Conservation (phyloP, 2,113 vertebrate genomes). For the Dicrurus megarhynchus region DNA sequence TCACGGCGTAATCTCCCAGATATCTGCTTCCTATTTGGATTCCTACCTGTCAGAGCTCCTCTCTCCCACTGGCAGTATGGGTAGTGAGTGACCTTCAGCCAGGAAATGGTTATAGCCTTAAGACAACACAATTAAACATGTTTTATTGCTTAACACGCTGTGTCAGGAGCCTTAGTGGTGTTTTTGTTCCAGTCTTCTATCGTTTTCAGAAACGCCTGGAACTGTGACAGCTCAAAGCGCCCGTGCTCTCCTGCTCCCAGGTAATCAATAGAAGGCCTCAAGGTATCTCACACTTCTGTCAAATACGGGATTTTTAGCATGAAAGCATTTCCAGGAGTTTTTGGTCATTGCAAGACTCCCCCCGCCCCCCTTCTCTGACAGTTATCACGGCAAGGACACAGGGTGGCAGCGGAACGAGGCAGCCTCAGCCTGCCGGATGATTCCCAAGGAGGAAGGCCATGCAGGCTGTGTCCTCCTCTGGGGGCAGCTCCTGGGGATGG, state of each 20-base stretch:
- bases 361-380: neutral
- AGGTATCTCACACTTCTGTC: conserved; percentile 47
- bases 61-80: neutral
- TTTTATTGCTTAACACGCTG: conserved; percentile 7
- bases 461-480: fast-evolving
- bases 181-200: conserved; percentile 49
- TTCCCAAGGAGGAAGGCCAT: neutral
- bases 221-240: conserved; percentile 49
- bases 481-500: neutral
- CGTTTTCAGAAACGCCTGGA: conserved; percentile 44
- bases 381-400: neutral
- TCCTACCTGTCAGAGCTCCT: conserved; percentile 15
- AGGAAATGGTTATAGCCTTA: conserved; percentile 4
- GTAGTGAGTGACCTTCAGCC: conserved; percentile 24
- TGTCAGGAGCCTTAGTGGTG: conserved; percentile 27
- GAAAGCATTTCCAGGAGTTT: neutral
- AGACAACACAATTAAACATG: conserved; percentile 47
- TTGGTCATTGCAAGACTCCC: neutral
- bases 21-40: conserved; percentile 1
- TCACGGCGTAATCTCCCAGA: neutral
- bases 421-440: fast-evolving
- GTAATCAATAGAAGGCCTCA: conserved; percentile 51
- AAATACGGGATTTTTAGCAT: neutral
- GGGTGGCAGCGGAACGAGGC: neutral
- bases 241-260: conserved; percentile 6